A percentile compares a stretch with the other conserved stretches of the same genome.
Conservation (phyloP, 2,888 invertebrate species). For the Gryllus longicercus region DNA sequence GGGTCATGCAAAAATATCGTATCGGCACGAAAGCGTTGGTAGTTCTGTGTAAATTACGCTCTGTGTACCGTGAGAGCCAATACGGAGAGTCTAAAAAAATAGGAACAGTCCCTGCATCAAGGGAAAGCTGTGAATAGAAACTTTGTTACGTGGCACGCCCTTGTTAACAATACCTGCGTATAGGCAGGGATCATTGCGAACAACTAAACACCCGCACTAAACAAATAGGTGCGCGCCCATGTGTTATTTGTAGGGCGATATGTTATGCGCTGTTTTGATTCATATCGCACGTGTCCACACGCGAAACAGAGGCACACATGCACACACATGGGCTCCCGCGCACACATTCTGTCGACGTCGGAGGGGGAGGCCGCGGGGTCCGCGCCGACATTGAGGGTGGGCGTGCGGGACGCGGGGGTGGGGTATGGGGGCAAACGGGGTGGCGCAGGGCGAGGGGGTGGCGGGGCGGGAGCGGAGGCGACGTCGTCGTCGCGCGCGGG, state of each 20-base stretch:
- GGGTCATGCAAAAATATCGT: too few relatives aligned
- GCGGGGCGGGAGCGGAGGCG: too few relatives aligned
- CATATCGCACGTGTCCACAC: not conserved
- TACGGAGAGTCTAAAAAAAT: slow-evolving; percentile 5
- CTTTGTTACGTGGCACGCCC: not conserved
- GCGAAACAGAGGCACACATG: not conserved
- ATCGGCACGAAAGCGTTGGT: too few relatives aligned
- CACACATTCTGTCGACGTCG: not conserved
- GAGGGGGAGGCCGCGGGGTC: not conserved
- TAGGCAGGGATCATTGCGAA: slow-evolving; percentile 17
- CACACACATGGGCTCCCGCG: not conserved
- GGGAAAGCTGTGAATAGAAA: too few relatives aligned
- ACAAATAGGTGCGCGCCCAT: not conserved
- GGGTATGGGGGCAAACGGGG: not conserved
- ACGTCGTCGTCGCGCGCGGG: not conserved
- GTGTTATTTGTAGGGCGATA: slow-evolving; percentile 9
- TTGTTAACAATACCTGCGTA: slow-evolving; percentile 1
- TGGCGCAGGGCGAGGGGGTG: not conserved
- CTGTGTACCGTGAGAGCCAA: too few relatives aligned
- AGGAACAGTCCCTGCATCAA: not conserved
- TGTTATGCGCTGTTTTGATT: slow-evolving; percentile 6
- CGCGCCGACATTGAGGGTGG: not conserved
- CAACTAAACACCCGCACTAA: not conserved
- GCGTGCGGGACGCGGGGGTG: not conserved
- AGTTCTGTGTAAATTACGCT: too few relatives aligned